Evolutionary conservation across 2,797 vertebrate genomes (phyloP).

Genomic region (Chiroxiphia lanceolata): DNA sequence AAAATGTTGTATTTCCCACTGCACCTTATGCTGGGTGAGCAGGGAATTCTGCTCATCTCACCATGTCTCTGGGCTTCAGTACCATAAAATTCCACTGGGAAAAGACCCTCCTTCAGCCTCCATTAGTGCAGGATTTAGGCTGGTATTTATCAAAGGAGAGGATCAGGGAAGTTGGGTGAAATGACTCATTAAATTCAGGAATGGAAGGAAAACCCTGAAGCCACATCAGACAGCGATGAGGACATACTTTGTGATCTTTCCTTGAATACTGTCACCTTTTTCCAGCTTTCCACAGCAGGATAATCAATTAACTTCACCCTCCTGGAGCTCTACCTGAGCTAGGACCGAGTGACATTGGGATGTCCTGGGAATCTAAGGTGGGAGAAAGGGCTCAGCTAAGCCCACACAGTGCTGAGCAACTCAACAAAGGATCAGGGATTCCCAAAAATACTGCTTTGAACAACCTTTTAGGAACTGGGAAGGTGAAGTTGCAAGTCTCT

Average conservation of each 20-base stretch:
- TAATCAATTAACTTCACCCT: fast-evolving
- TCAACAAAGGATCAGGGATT: fast-evolving
- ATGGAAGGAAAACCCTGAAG: not conserved
- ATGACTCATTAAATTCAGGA: not conserved
- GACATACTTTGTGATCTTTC: not conserved
- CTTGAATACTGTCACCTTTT: not conserved
- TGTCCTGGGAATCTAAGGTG: not conserved
- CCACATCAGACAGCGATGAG: not conserved
- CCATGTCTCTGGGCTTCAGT: not conserved
- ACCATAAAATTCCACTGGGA: not conserved
- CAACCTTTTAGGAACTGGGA: fast-evolving
- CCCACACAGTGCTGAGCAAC: not conserved
- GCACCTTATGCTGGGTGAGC: fast-evolving
- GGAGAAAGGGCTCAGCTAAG: not conserved
- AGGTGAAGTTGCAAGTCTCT: not conserved
- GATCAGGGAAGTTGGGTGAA: not conserved
- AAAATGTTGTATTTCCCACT: fast-evolving
- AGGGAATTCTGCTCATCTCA: not conserved
- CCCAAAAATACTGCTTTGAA: not conserved
- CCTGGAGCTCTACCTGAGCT: not conserved
- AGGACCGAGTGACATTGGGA: fast-evolving
- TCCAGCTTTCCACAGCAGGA: not conserved
- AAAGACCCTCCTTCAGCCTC: not conserved
- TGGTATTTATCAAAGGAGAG: not conserved
- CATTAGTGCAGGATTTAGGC: not conserved